Evolutionary conservation across 2,888 invertebrate species (phyloP), one percentile per base, ranked within the genome.

Genomic region (Meteorus colon): DNA sequence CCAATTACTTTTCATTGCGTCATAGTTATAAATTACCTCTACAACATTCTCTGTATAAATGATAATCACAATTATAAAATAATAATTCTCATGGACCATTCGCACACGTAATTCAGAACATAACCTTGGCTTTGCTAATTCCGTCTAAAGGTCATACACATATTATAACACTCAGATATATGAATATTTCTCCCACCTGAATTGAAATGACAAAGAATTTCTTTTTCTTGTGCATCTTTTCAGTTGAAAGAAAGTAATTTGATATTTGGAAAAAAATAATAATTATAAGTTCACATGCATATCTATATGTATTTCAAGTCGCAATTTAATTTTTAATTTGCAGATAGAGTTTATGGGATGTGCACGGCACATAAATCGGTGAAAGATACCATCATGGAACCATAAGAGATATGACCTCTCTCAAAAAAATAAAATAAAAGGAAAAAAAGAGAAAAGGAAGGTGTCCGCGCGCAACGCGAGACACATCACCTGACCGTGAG

Each of bases 101-200:
- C 55, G 31, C n/a, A 65, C n/a, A 65, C 55, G 59, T 63, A 71
- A 75, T 70, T 63, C 70, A 65, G 59, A 66, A 55, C 59, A 55
- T 71, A 75, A 75, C 75, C 75, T 75, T 75, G 75, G 59, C 65
- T 63, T 31, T 66, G 45, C 63, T 70, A 63, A 69, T 48, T 62
- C 63, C 51, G 24, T 51, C 45, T 24, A 62, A 51, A 55, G 70
- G 69, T 65, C 60, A 37, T 55, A 48, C 55, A 69, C 60, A 27
- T 34, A 19, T 63, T 63, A 34, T 63, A 12, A 19, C 16, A 34
- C n/a, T n/a, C 31, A 62, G 6, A 29, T 1, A 27, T 12, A 62
- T 63, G 16, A 31, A n/a, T 63, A 63, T 27, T 24, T 60, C 59
- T 8, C 8, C 24, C 10, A 24, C 12, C 59, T 1, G 34, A 63